Conservation (phyloP, 1,140 invertebrate genomes). For the Magallana gigas region DNA sequence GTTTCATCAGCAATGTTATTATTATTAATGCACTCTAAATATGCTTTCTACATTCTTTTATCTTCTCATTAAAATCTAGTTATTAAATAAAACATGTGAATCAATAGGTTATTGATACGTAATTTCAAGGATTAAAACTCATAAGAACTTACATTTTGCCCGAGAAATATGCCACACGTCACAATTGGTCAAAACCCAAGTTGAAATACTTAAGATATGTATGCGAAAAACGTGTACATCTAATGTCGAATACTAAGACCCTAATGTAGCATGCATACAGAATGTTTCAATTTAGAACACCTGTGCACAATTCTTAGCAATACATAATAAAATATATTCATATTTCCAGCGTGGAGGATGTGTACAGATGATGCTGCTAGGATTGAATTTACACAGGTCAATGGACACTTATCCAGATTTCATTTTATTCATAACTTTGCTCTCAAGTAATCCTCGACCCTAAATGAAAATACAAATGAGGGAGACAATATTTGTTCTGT, state of each 20-base stretch:
- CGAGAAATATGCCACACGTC: neutral
- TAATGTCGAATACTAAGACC: neutral
- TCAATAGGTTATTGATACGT: too few species aligned
- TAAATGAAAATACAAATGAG: neutral
- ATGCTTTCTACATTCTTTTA: too few species aligned
- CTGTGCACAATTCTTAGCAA: slow-evolving; percentile 17
- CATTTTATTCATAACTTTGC: neutral
- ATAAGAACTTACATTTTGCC: slow-evolving; percentile 19
- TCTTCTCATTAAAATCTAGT: too few species aligned
- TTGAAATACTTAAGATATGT: too few species aligned
- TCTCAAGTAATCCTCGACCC: neutral
- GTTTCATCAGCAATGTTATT: too few species aligned
- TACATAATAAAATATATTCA: neutral
- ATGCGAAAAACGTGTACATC: neutral
- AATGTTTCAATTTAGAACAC: slow-evolving; percentile 31
- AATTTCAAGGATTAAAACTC: too few species aligned
- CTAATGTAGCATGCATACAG: neutral
- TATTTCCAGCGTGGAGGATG: neutral
- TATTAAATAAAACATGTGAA: too few species aligned
- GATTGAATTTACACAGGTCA: neutral
- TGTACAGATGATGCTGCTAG: neutral
- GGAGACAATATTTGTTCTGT: slow-evolving; percentile 7
- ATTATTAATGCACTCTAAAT: too few species aligned
- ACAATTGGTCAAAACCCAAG: too few species aligned
- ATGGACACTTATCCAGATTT: neutral